Conservation (phyloP, 2,113 vertebrate genomes). For the Paradoxurus hermaphroditus region DNA sequence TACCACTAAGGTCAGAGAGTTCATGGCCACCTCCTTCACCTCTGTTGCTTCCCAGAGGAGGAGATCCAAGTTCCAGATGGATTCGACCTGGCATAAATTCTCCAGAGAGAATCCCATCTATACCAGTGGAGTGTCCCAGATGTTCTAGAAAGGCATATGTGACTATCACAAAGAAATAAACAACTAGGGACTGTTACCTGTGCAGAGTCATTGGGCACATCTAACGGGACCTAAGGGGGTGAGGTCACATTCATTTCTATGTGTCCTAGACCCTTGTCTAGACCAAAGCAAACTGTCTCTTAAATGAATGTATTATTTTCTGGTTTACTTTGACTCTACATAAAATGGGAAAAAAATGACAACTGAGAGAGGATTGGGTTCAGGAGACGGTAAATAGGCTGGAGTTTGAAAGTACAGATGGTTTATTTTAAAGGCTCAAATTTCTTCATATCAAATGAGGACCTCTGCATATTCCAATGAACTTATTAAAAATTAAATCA, state of each 20-base stretch:
- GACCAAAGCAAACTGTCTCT: neutral
- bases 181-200: accelerated
- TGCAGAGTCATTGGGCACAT: neutral
- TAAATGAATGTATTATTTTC: neutral
- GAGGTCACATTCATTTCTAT: neutral
- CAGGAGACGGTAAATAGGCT: neutral
- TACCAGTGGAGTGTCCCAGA: accelerated
- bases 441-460: neutral
- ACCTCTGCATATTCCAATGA: neutral
- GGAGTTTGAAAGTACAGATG: neutral
- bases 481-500: neutral
- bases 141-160: neutral
- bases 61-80: neutral
- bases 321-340: neutral
- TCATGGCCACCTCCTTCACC: neutral
- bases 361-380: neutral
- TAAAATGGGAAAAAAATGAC: neutral
- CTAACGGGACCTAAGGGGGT: neutral
- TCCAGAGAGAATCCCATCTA: neutral
- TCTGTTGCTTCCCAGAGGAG: neutral
- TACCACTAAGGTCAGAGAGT: neutral
- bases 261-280: neutral
- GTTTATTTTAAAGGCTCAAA: neutral
- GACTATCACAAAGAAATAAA: neutral
- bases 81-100: neutral